Evolutionary conservation across 2,888 invertebrate species (phyloP).

Genomic region (Sympetrum striolatum): DNA sequence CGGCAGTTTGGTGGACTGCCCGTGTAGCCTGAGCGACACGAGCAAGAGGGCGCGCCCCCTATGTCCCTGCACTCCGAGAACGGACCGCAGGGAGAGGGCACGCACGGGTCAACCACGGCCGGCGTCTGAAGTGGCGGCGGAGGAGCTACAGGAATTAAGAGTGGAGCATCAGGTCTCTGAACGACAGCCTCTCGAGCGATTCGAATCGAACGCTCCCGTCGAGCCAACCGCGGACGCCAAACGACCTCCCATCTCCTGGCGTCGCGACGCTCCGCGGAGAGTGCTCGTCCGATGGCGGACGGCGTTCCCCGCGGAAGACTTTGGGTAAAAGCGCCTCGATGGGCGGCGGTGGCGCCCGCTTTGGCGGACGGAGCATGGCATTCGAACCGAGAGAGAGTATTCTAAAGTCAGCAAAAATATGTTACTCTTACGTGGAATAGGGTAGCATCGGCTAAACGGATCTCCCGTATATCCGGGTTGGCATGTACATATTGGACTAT

Average conservation of each 20-base stretch:
- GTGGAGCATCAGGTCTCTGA: not conserved
- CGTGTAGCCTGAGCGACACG: slow-evolving; percentile 70
- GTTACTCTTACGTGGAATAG: slow-evolving; percentile 50
- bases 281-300: not conserved
- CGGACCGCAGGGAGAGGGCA: slow-evolving; percentile 70
- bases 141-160: slow-evolving; percentile 46
- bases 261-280: not conserved
- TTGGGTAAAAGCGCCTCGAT: not conserved
- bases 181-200: slow-evolving; percentile 6
- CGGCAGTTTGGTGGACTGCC: slow-evolving; percentile 76
- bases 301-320: not conserved
- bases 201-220: not conserved
- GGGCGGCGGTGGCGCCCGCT: not conserved
- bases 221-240: not conserved
- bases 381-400: not conserved
- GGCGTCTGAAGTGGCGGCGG: slow-evolving; percentile 50
- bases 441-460: slow-evolving; percentile 51
- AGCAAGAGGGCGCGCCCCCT: slow-evolving; percentile 68
- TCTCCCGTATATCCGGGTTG: slow-evolving; percentile 56
- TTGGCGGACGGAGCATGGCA: not conserved
- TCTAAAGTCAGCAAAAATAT: not conserved
- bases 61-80: slow-evolving; percentile 71
- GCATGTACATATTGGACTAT: slow-evolving; percentile 68
- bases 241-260: not conserved
- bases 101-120: slow-evolving; percentile 50